These are phyloP conservation scores for Araneus ventricosus DNA, from an alignment of 1,140 invertebrate genomes.

Conservation along the genomic window DNA sequence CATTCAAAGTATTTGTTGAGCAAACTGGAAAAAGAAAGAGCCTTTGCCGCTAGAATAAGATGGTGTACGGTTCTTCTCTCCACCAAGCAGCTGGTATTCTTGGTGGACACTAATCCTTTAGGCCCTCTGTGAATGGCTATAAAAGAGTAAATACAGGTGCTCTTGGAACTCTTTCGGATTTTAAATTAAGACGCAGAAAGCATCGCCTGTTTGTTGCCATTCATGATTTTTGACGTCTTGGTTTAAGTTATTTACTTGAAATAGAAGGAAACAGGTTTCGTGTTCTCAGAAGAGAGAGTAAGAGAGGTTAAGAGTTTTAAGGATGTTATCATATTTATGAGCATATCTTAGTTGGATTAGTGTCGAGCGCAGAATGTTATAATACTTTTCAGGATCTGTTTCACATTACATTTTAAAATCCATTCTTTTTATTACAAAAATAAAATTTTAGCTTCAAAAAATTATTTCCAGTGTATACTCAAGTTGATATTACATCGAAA, in stretches of 20 bases:
- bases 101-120: conserved; percentile 55
- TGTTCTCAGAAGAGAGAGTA: too few species aligned
- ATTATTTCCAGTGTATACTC: too few species aligned
- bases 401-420: too few species aligned
- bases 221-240: neutral
- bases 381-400: too few species aligned
- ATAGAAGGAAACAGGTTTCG: too few species aligned
- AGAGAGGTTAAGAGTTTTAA: too few species aligned
- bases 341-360: too few species aligned
- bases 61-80: neutral
- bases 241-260: neutral
- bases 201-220: neutral
- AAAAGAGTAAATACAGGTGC: conserved; percentile 66
- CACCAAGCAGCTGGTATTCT: conserved; percentile 57
- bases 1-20: conserved; percentile 27
- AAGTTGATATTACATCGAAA: too few species aligned
- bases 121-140: conserved; percentile 13
- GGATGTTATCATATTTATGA: too few species aligned
- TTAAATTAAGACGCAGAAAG: conserved; percentile 55
- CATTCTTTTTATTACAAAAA: too few species aligned
- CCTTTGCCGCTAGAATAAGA: neutral
- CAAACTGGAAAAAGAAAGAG: conserved; percentile 16
- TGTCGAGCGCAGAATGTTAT: too few species aligned
- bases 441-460: too few species aligned
- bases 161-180: neutral